Evolutionary conservation across 2,888 invertebrate species (phyloP).

Genomic region (Mesorhabditis spiculigera): DNA sequence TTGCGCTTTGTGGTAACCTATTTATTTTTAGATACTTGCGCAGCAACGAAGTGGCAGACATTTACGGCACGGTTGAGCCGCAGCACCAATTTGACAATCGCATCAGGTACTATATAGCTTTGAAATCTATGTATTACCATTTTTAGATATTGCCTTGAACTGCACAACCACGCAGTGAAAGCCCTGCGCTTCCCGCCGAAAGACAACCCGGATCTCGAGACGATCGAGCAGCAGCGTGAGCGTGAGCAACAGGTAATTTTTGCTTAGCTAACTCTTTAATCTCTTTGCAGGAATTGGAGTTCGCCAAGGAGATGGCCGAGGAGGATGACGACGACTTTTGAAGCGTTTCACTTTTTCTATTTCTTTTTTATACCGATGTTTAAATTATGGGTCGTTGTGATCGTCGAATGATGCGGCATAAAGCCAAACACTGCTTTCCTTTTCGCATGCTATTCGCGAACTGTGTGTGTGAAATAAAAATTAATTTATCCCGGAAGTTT

Average conservation of each 20-base stretch:
- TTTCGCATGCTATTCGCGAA: too few species aligned
- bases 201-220: slow-evolving; percentile 91
- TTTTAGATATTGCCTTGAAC: slow-evolving; percentile 82
- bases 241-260: slow-evolving; percentile 40
- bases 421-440: too few species aligned
- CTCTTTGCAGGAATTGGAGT: slow-evolving; percentile 78
- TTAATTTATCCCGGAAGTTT: too few species aligned
- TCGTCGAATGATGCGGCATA: too few species aligned
- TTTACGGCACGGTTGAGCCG: slow-evolving; percentile 77
- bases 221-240: slow-evolving; percentile 54
- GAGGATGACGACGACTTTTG: slow-evolving; percentile 75
- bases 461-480: too few species aligned
- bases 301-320: slow-evolving; percentile 99
- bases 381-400: not conserved
- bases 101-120: slow-evolving; percentile 62
- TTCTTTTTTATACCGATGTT: not conserved
- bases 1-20: not conserved
- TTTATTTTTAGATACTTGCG: slow-evolving; percentile 77
- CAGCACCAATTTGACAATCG: slow-evolving; percentile 69
- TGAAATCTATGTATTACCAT: not conserved
- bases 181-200: slow-evolving; percentile 99
- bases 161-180: slow-evolving; percentile 95
- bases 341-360: not conserved
- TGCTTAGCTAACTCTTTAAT: not conserved
- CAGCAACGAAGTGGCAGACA: slow-evolving; percentile 90